These are phyloP conservation scores for Chaenocephalus aceratus DNA, from an alignment of 2,113 vertebrate genomes.

Conservation along the genomic window DNA sequence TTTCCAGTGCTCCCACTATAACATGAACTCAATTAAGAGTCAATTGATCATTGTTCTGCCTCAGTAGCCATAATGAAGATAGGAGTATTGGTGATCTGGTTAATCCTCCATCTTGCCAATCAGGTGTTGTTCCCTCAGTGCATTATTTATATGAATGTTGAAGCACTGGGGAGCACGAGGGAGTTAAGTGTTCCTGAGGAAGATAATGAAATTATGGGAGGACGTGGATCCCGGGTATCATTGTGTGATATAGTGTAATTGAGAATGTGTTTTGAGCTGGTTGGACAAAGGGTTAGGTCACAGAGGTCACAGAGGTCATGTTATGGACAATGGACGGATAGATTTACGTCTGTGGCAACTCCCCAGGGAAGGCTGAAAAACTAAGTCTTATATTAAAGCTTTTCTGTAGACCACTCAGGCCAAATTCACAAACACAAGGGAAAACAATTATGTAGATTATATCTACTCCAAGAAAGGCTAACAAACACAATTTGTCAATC, in stretches of 20 bases:
- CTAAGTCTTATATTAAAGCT: no score
- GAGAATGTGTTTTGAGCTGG: slow-evolving; percentile 14
- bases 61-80: slow-evolving; percentile 50
- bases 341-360: slow-evolving; percentile 1
- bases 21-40: slow-evolving; percentile 42
- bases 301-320: slow-evolving; percentile 7
- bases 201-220: slow-evolving; percentile 47
- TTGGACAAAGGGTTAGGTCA: background rate
- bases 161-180: background rate
- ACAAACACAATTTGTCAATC: no score
- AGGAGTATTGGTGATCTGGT: slow-evolving; percentile 58
- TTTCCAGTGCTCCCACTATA: slow-evolving; percentile 15
- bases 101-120: slow-evolving; percentile 41
- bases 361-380: no score
- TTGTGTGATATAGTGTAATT: slow-evolving; percentile 17
- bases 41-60: slow-evolving; percentile 31
- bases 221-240: slow-evolving; percentile 36
- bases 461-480: no score
- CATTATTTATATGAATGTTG: slow-evolving; percentile 25
- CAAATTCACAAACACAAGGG: no score
- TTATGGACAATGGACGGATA: background rate
- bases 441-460: no score
- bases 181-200: background rate
- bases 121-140: slow-evolving; percentile 36
- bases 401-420: no score